phyloP scores from a whole-genome alignment of 2,797 vertebrate species.

The Cottoperca gobio region DNA sequence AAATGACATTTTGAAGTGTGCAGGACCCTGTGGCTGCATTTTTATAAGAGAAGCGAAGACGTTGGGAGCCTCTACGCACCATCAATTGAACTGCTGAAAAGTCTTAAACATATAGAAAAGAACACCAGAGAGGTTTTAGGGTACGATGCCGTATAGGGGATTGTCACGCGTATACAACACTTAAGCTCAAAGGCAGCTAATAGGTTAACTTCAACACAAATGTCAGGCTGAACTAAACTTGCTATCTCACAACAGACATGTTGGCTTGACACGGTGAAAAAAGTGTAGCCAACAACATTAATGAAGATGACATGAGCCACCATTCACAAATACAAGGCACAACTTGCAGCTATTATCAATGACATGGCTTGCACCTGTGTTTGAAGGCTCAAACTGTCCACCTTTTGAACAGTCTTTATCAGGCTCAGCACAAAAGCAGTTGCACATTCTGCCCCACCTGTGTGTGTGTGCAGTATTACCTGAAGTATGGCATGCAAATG shows the following conservation, averaged over 20 bases:
- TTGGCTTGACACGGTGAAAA: neutral
- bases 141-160: neutral
- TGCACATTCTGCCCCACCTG: conserved; percentile 12
- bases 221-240: neutral
- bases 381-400: conserved; percentile 3
- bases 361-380: conserved; percentile 12
- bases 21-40: conserved; percentile 16
- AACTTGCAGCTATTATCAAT: neutral
- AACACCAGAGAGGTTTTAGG: neutral
- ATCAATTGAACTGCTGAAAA: conserved; percentile 12
- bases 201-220: neutral
- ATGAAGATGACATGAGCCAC: neutral
- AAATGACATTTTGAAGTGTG: conserved; percentile 22
- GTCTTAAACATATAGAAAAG: too few relatives aligned
- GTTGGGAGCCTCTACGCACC: neutral
- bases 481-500: conserved; percentile 32
- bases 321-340: neutral
- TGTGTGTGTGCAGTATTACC: conserved; percentile 16
- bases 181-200: neutral
- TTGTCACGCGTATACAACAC: neutral
- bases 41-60: conserved; percentile 17
- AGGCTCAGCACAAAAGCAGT: neutral
- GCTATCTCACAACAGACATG: neutral
- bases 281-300: neutral
- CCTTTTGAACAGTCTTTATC: neutral